These are phyloP conservation scores for human (Homo sapiens) DNA, from an alignment of 2,113 vertebrate genomes.

Conservation along the genomic window DNA sequence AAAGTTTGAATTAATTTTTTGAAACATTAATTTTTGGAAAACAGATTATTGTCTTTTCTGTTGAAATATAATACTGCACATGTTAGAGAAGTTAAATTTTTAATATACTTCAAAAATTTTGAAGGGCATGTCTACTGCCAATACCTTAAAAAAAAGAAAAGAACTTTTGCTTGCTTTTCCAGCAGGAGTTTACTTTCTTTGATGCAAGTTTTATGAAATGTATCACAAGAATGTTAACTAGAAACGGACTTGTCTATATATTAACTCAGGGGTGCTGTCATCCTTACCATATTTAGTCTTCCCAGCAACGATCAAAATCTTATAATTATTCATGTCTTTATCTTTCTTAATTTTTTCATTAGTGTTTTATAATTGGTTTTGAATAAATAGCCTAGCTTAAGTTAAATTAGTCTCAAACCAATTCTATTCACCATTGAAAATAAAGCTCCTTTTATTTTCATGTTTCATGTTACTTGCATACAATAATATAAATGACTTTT, in stretches of 20 bases:
- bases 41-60: background rate
- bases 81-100: background rate
- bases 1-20: conserved; percentile 5
- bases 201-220: background rate
- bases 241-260: background rate
- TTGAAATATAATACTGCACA: background rate
- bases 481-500: background rate
- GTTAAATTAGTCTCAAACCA: background rate
- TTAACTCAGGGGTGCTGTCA: background rate
- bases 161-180: background rate
- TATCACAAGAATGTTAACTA: background rate
- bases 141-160: background rate
- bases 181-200: background rate
- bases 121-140: background rate
- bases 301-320: background rate
- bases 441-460: background rate
- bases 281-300: background rate
- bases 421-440: background rate
- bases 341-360: background rate
- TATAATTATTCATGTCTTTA: background rate
- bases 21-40: background rate
- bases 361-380: background rate
- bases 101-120: background rate
- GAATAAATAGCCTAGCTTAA: background rate
- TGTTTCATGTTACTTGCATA: background rate